These are phyloP conservation scores for Ophion obscuratus DNA, from an alignment of 2,888 invertebrate species.

Conservation along the genomic window DNA sequence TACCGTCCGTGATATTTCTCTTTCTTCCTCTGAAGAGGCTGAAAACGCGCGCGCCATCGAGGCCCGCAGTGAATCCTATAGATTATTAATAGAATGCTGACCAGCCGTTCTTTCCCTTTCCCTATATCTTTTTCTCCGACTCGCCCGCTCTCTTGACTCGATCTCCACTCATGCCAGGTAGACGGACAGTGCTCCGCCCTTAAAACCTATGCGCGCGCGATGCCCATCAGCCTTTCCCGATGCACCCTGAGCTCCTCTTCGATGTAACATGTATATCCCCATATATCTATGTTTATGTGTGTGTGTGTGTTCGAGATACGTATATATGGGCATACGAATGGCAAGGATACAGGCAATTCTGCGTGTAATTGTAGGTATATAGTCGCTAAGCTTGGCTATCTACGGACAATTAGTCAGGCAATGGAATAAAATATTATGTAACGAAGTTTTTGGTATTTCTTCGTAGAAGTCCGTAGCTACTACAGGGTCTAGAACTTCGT, in stretches of 20 bases:
- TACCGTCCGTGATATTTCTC: constrained; percentile 36
- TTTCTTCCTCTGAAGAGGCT: constrained; percentile 58
- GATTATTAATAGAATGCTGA: constrained; percentile 83
- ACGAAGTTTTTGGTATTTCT: no score
- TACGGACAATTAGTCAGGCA: background rate
- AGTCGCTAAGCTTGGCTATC: background rate
- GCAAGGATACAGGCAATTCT: background rate
- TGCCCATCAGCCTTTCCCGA: constrained; percentile 61
- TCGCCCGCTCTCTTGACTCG: constrained; percentile 18
- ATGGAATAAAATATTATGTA: no score
- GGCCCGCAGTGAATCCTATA: constrained; percentile 78
- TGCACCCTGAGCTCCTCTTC: constrained; percentile 46
- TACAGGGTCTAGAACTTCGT: no score
- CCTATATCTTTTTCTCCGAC: constrained; percentile 33
- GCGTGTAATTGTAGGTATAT: background rate
- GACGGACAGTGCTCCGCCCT: constrained; percentile 81
- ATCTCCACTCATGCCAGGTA: constrained; percentile 66
- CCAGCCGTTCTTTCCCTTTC: constrained; percentile 68
- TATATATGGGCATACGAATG: no score
- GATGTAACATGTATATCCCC: constrained; percentile 13
- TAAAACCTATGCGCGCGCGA: constrained; percentile 57
- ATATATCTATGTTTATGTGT: background rate
- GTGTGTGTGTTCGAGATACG: background rate
- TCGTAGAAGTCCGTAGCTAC: no score
- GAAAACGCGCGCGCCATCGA: constrained; percentile 71